phyloP scores from a whole-genome alignment of 2,888 invertebrate species.

The Drosophila paucipuncta region DNA sequence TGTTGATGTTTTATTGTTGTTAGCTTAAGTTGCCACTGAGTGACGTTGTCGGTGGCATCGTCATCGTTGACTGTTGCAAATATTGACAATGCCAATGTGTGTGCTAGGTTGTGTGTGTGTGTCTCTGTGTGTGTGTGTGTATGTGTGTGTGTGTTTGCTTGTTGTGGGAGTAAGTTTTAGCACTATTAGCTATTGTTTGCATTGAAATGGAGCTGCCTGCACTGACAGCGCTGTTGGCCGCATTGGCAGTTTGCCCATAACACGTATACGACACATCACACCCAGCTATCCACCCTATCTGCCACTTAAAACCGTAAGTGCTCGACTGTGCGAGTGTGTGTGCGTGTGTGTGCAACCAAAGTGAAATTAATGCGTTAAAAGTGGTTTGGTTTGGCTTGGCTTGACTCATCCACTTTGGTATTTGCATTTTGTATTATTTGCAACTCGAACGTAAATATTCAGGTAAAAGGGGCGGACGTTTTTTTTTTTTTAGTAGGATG shows the following conservation, averaged over 20 bases:
- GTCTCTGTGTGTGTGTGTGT: background rate
- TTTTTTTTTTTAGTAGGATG: slow-evolving; percentile 11
- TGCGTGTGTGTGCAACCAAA: slow-evolving; percentile 47
- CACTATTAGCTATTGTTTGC: slow-evolving; percentile 78
- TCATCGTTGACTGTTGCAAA: slow-evolving; percentile 74
- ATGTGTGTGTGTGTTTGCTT: slow-evolving; percentile 24
- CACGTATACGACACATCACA: slow-evolving; percentile 61
- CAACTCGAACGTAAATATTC: slow-evolving; percentile 69
- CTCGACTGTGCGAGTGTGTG: slow-evolving; percentile 14
- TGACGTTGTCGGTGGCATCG: slow-evolving; percentile 62
- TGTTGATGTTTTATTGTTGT: slow-evolving; percentile 59
- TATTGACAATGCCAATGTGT: slow-evolving; percentile 71
- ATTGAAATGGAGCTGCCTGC: slow-evolving; percentile 71
- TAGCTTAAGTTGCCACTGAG: slow-evolving; percentile 72
- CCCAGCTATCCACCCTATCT: background rate
- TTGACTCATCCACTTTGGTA: slow-evolving; percentile 60
- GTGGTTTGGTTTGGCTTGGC: slow-evolving; percentile 72
- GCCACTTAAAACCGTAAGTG: slow-evolving; percentile 34
- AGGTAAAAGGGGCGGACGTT: slow-evolving; percentile 45
- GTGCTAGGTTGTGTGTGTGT: slow-evolving; percentile 18
- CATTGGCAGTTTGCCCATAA: slow-evolving; percentile 48
- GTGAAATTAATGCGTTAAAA: slow-evolving; percentile 78
- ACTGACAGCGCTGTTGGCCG: slow-evolving; percentile 27
- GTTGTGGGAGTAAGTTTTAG: slow-evolving; percentile 77
- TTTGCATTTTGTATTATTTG: slow-evolving; percentile 77